Percentiles rank a stretch among this genome's conserved stretches.
Evolutionary conservation across 1,140 invertebrate species (phyloP).

Genomic region (Nomia melanderi): DNA sequence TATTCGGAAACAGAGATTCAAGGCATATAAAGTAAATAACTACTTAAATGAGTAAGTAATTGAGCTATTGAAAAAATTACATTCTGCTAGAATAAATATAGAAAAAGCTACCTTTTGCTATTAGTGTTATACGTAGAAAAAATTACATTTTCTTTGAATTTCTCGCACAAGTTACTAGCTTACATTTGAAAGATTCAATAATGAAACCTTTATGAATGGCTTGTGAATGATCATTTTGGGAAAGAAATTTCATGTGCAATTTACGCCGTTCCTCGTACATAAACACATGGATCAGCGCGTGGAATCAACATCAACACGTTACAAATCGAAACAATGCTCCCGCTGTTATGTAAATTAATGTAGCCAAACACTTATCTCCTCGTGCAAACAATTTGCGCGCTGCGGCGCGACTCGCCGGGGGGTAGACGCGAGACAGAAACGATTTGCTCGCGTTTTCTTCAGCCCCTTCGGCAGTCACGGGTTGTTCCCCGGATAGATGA

Average conservation of each 20-base stretch:
- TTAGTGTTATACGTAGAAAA: too few species aligned
- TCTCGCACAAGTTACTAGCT: too few species aligned
- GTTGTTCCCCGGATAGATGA: background rate
- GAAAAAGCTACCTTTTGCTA: too few species aligned
- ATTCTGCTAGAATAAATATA: too few species aligned
- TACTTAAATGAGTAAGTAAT: too few species aligned
- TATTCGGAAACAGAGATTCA: too few species aligned
- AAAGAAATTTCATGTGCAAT: background rate
- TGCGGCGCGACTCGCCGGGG: background rate
- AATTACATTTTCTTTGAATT: too few species aligned
- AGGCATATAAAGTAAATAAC: too few species aligned
- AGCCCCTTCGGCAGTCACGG: background rate
- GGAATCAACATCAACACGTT: background rate
- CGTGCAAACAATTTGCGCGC: conserved; percentile 13
- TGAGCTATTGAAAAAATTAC: too few species aligned
- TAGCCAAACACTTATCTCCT: background rate
- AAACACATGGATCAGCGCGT: background rate
- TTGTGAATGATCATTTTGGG: too few species aligned
- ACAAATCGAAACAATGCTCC: background rate
- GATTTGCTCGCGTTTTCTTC: conserved; percentile 8
- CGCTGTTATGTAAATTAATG: conserved; percentile 16
- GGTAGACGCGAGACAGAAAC: background rate
- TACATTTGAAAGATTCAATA: too few species aligned
- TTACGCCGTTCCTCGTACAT: background rate
- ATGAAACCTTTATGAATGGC: too few species aligned